A percentile compares a stretch with the other conserved stretches of the same genome.
phyloP scores from a whole-genome alignment of 53 echinoderm and acorn worm genomes.

The Actinopyga echinites region DNA sequence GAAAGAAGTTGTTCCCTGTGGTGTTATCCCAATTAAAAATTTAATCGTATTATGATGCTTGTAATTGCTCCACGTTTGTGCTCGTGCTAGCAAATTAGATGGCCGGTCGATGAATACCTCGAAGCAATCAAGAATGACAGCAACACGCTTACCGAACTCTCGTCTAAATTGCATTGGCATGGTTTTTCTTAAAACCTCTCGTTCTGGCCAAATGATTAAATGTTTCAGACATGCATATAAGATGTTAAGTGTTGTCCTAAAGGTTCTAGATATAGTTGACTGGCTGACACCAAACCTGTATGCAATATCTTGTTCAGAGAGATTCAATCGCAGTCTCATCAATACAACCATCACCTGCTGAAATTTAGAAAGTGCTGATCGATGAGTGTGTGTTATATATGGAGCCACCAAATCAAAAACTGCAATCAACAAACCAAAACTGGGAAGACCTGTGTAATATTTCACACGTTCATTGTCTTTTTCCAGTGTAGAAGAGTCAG shows the following conservation, averaged over 20 bases:
- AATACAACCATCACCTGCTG: slow-evolving; percentile 53
- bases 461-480: slow-evolving; percentile 34
- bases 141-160: background rate
- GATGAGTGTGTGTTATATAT: slow-evolving; percentile 5
- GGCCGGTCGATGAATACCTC: slow-evolving; percentile 28
- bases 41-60: slow-evolving; percentile 25
- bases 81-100: background rate
- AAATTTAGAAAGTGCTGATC: slow-evolving; percentile 23
- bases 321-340: slow-evolving; percentile 36
- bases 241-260: slow-evolving; percentile 20
- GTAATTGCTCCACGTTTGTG: slow-evolving; percentile 22
- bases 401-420: slow-evolving; percentile 22
- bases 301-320: slow-evolving; percentile 35
- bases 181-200: background rate
- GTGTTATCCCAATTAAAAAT: slow-evolving; percentile 34
- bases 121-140: slow-evolving; percentile 2
- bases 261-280: slow-evolving; percentile 35
- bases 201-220: background rate
- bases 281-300: slow-evolving; percentile 34
- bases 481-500: background rate
- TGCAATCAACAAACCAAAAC: slow-evolving; percentile 5
- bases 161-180: background rate
- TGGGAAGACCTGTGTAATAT: slow-evolving; percentile 42
- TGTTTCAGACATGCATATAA: slow-evolving; percentile 3
- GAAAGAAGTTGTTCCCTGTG: slow-evolving; percentile 18